Conservation (phyloP, 92 coral and sea anemone species). For the Scolanthus callimorphus region DNA sequence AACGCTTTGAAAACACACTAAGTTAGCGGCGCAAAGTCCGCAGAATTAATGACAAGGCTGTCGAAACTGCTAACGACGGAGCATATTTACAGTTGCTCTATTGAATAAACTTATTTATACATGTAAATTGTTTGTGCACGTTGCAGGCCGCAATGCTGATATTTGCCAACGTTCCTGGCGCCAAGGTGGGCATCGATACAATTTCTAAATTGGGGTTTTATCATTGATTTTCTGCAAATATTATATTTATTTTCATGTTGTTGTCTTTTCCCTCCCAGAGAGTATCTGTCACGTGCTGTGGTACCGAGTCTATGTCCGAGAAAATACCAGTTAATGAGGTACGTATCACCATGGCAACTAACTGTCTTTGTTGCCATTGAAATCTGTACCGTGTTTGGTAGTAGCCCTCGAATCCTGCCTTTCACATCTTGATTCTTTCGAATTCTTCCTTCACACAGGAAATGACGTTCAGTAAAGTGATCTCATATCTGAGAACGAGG, state of each 20-base stretch:
- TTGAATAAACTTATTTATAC: too few relatives aligned
- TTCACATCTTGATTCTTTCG: not conserved
- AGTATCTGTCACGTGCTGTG: constrained; percentile 57
- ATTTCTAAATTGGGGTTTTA: too few relatives aligned
- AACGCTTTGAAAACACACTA: too few relatives aligned
- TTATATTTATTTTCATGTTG: not conserved
- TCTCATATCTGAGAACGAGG: constrained; percentile 67
- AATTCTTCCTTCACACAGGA: constrained; percentile 38
- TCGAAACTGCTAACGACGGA: too few relatives aligned
- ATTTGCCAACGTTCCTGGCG: constrained; percentile 94
- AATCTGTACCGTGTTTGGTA: too few relatives aligned
- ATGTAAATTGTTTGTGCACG: not conserved
- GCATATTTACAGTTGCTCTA: too few relatives aligned
- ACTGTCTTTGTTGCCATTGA: too few relatives aligned
- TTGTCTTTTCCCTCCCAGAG: constrained; percentile 38
- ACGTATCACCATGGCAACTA: too few relatives aligned
- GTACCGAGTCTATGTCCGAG: constrained; percentile 61
- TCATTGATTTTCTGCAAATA: not conserved
- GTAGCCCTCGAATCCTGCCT: too few relatives aligned
- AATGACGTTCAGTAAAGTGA: constrained; percentile 90
- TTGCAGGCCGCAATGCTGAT: constrained; percentile 81
- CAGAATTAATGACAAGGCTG: too few relatives aligned
- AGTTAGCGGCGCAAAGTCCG: too few relatives aligned
- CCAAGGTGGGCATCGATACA: constrained; percentile 92
- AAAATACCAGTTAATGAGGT: constrained; percentile 82